Percentiles rank a stretch among this genome's conserved stretches.
Conservation (phyloP, 2,888 invertebrate genomes). For the Chloromyia formosa region DNA sequence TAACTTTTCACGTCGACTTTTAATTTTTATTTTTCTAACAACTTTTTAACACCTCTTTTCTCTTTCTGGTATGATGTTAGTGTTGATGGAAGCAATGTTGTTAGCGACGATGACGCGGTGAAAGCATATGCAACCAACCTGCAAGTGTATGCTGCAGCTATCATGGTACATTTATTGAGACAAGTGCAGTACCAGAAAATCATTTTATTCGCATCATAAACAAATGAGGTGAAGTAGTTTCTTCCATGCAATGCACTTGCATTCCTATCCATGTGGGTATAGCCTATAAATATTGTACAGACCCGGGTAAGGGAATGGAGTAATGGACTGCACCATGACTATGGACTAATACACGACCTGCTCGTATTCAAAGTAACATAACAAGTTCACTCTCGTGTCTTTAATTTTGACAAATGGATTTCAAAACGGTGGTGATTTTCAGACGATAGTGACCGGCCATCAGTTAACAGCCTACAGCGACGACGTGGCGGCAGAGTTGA, state of each 20-base stretch:
- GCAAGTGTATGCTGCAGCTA: neutral
- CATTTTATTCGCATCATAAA: constrained; percentile 30
- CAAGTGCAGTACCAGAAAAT: neutral
- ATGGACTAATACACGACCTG: neutral
- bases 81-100: too few relatives aligned
- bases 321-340: neutral
- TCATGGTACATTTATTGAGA: neutral
- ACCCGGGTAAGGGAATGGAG: too few relatives aligned
- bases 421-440: constrained; percentile 9
- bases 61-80: constrained; percentile 17
- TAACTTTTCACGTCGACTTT: neutral
- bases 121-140: constrained; percentile 2
- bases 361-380: constrained; percentile 5
- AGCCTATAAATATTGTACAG: neutral
- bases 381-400: constrained; percentile 23
- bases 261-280: too few relatives aligned
- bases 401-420: constrained; percentile 37
- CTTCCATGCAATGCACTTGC: neutral
- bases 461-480: neutral
- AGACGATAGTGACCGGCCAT: neutral
- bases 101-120: neutral
- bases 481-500: too few relatives aligned
- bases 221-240: constrained; percentile 28
- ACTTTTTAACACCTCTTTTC: constrained; percentile 27
- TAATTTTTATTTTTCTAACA: constrained; percentile 19